Conservation (phyloP, 2,113 vertebrate genomes). For the Zosterops borbonicus region DNA sequence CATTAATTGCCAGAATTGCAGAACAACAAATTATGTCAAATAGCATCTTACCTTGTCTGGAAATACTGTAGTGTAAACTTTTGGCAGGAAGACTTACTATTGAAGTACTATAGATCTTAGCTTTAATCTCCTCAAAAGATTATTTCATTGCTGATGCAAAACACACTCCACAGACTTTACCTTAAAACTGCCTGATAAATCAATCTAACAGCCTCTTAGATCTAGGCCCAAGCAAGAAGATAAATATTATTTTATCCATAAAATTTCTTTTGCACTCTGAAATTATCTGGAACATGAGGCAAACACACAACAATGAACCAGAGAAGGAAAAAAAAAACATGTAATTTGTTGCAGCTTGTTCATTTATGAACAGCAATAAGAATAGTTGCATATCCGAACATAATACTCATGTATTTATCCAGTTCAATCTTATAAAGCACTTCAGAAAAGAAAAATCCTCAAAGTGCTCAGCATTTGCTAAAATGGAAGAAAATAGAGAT, state of each 20-base stretch:
- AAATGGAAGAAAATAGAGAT: background rate
- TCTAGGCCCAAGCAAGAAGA: background rate
- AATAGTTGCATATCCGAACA: background rate
- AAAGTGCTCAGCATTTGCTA: background rate
- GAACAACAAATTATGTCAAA: background rate
- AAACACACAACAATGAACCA: background rate
- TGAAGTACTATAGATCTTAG: background rate
- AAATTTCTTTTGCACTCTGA: background rate
- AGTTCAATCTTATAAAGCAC: background rate
- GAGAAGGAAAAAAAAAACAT: background rate
- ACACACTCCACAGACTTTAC: background rate
- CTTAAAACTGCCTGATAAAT: background rate
- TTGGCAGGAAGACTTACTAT: background rate
- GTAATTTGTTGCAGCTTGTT: background rate
- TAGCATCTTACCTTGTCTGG: background rate
- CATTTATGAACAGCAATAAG: background rate
- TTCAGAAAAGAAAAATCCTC: background rate
- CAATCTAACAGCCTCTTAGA: background rate
- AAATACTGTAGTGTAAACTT: background rate
- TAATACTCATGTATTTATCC: background rate
- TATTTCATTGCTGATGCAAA: background rate
- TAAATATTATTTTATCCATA: background rate
- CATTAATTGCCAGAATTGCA: background rate
- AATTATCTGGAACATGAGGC: background rate
- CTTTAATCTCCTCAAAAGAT: background rate